Percentiles rank a stretch among this genome's conserved stretches.
Conservation (phyloP, 2,888 invertebrate genomes). For the Drosophila anomalata region DNA sequence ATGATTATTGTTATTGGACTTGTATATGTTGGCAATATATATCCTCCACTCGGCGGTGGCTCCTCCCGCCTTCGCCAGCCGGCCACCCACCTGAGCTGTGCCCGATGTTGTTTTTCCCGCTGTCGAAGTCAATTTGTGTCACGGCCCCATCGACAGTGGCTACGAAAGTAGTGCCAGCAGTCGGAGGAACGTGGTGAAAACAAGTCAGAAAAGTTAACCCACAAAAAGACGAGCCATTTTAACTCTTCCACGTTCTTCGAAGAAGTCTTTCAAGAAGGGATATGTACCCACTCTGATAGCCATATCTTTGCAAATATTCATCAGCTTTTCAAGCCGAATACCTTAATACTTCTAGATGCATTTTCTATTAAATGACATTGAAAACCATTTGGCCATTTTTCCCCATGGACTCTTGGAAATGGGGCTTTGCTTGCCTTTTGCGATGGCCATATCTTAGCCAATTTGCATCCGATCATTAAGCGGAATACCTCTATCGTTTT, state of each 20-base stretch:
- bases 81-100: not conserved
- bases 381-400: too few relatives aligned
- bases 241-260: not conserved
- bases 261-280: not conserved
- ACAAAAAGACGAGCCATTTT: not conserved
- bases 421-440: too few relatives aligned
- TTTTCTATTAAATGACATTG: too few relatives aligned
- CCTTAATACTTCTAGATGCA: too few relatives aligned
- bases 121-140: constrained; percentile 57
- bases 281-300: not conserved
- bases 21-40: constrained; percentile 8
- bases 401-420: too few relatives aligned
- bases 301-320: too few relatives aligned
- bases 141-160: constrained; percentile 43
- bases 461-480: too few relatives aligned
- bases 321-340: too few relatives aligned
- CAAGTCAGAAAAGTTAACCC: not conserved
- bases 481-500: too few relatives aligned
- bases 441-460: too few relatives aligned
- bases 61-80: constrained; percentile 13
- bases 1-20: constrained; percentile 56
- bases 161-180: constrained; percentile 25
- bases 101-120: constrained; percentile 25
- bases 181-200: not conserved
- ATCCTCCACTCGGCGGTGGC: constrained; percentile 13